Evolutionary conservation across 2,113 vertebrate species (phyloP).

Genomic region (Strigops habroptila): DNA sequence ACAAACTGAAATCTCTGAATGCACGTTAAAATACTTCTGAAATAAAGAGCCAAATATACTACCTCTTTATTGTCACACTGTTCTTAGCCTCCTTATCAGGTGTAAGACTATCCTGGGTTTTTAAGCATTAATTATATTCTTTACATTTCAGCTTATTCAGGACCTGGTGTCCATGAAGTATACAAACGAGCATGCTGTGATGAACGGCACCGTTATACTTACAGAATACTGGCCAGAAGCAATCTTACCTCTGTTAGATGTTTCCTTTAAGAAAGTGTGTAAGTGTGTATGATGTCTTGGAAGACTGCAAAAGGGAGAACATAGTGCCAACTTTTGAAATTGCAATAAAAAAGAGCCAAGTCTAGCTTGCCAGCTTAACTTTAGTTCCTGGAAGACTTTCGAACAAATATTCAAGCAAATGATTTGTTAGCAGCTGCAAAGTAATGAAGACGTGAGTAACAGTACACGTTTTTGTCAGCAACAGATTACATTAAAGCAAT

Average conservation of each 20-base stretch:
- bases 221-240: neutral
- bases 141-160: neutral
- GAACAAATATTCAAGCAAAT: neutral
- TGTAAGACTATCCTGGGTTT: neutral
- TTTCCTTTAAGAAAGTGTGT: neutral
- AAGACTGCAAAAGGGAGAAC: neutral
- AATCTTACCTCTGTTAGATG: neutral
- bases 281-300: neutral
- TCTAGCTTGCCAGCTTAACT: neutral
- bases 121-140: neutral
- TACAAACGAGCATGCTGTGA: neutral
- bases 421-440: neutral
- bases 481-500: neutral
- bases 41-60: neutral
- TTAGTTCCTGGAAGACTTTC: neutral
- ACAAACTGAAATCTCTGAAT: neutral
- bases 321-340: neutral
- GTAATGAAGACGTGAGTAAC: neutral
- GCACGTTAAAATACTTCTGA: neutral
- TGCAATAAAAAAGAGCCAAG: neutral
- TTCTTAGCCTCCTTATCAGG: neutral
- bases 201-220: neutral
- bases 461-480: neutral
- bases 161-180: neutral
- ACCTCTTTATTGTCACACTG: neutral